Evolutionary conservation across 2,888 invertebrate genomes (phyloP), one percentile per base, ranked within the genome.

Genomic region (Phytoseiulus persimilis): DNA sequence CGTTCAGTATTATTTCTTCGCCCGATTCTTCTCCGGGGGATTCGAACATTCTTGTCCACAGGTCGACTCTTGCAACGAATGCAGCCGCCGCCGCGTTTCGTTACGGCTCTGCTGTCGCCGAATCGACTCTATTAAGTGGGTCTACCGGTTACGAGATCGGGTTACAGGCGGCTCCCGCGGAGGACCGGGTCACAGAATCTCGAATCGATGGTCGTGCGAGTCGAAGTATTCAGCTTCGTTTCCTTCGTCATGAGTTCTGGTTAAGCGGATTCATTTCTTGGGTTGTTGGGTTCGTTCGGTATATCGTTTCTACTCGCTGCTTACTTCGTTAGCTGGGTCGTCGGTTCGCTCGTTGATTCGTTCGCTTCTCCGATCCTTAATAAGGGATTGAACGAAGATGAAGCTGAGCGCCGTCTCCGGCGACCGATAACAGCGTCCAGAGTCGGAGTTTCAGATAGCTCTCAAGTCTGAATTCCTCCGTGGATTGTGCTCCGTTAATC

Each of bases 381-480:
- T 65, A 65, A 65, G 65, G 65, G 65, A 65, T 65, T 65, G 65
- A 65, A 65, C 65, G 65, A 65, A 65, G 65, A 65, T 65, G 65
- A 65, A 65, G 65, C 28, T 65, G 65, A 65, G 65, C 65, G 65
- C 18, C 65, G 46, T 46, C 46, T 46, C 46, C 46, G 65, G 65
- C 65, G 11, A 28, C 65, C 65, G 65, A 65, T 65, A 65, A 65
- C 65, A 65, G 18, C 65, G 65, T 65, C 18, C 65, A 65, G 28
- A 14, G 65, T 65, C 65, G 65, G 65, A 65, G 65, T 65, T 65
- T 65, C 18, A 65, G 65, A 65, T 65, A 65, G 14, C 65, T 65
- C 65, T 28, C 65, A 28, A 65, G 28, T 65, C 18, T 28, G 65
- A 65, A 65, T 65, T 65, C 65, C 65, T 65, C 18, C 65, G 65